phyloP scores from a whole-genome alignment of 2,113 vertebrate genomes.

The Paralichthys olivaceus region DNA sequence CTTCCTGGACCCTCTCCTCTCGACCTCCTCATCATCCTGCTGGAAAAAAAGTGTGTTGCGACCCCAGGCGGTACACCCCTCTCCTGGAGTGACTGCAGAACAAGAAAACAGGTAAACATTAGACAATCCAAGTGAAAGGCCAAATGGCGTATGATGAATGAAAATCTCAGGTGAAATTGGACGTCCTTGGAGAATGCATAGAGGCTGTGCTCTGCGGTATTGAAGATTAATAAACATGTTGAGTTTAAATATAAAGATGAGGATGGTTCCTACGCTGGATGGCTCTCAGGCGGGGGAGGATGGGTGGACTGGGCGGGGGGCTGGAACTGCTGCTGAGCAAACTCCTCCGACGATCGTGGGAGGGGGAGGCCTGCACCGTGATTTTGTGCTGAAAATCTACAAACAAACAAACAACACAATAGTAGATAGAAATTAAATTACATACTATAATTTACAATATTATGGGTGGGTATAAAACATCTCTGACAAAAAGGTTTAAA shows the following conservation, averaged over 20 bases:
- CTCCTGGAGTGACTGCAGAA: slow-evolving; percentile 89
- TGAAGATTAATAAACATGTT: not conserved
- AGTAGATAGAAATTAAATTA: not conserved
- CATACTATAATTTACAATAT: too few species aligned
- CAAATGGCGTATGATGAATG: too few species aligned
- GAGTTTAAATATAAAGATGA: not conserved
- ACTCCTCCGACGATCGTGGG: slow-evolving; percentile 93
- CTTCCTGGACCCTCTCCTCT: slow-evolving; percentile 91
- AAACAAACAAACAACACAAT: not conserved
- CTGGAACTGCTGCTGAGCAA: slow-evolving; percentile 90
- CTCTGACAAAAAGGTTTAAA: not conserved
- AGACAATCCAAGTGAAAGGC: not conserved
- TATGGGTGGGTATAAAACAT: too few species aligned
- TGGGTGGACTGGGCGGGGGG: slow-evolving; percentile 92
- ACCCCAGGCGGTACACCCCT: slow-evolving; percentile 87
- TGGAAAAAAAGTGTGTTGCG: slow-evolving; percentile 83
- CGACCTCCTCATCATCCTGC: slow-evolving; percentile 87
- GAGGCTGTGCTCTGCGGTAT: too few species aligned
- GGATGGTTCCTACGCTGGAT: slow-evolving; percentile 89
- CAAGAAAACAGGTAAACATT: not conserved
- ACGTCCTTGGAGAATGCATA: too few species aligned
- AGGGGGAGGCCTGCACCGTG: slow-evolving; percentile 97
- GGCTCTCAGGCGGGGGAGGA: slow-evolving; percentile 94
- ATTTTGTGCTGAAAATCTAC: slow-evolving; percentile 99
- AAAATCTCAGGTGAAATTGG: too few species aligned